Percentiles rank a stretch among this genome's conserved stretches.
These are phyloP conservation scores for Origma solitaria DNA, from an alignment of 2,113 vertebrate genomes.

Conservation along the genomic window DNA sequence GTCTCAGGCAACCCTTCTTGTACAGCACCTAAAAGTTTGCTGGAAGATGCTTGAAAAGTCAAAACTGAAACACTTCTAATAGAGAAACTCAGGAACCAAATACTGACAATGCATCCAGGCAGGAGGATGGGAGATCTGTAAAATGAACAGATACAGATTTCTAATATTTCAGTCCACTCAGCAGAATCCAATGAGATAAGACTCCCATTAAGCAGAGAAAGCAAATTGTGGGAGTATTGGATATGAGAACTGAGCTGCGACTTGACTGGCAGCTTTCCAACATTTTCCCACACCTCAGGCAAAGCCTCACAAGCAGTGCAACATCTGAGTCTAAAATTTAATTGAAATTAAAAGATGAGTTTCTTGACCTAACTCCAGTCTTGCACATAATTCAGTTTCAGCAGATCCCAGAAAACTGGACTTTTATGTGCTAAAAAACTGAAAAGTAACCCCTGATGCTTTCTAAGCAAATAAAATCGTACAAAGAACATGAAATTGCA, in stretches of 20 bases:
- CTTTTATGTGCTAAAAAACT: background rate
- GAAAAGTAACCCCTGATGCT: background rate
- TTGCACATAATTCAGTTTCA: background rate
- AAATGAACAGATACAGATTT: background rate
- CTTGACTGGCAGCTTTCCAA: background rate
- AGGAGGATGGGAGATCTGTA: background rate
- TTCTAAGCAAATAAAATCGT: background rate
- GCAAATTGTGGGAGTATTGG: background rate
- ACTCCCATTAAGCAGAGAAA: background rate
- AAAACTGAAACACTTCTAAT: background rate
- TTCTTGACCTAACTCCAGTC: background rate
- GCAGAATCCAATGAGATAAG: background rate
- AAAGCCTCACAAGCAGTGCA: background rate
- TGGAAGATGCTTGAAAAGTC: background rate
- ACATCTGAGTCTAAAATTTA: background rate
- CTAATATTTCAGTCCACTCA: slow-evolving; percentile 23
- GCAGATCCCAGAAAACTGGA: background rate
- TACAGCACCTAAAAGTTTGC: background rate
- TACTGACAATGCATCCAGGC: background rate
- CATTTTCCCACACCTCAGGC: background rate
- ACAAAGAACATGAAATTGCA: background rate
- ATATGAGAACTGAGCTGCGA: background rate
- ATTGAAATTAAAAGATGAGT: background rate
- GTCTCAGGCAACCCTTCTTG: background rate
- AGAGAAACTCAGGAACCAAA: background rate